These are phyloP conservation scores for Cacoxenus indagator DNA, from an alignment of 2,888 invertebrate genomes.

Conservation along the genomic window DNA sequence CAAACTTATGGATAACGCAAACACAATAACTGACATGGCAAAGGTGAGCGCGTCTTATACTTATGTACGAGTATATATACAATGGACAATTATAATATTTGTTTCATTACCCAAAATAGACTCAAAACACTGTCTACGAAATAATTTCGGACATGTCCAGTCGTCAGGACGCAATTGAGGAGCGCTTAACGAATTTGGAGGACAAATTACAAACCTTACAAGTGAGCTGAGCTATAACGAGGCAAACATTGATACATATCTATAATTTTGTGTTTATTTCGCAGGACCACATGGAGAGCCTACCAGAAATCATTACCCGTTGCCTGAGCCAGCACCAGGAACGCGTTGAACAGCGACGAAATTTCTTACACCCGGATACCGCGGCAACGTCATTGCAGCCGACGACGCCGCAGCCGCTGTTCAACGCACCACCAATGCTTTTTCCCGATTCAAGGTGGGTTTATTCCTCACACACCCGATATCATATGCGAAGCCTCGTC, in stretches of 20 bases:
- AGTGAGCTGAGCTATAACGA: constrained; percentile 71
- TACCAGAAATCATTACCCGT: constrained; percentile 86
- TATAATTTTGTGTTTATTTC: no score
- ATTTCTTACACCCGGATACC: constrained; percentile 90
- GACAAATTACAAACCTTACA: constrained; percentile 90
- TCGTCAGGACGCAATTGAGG: constrained; percentile 93
- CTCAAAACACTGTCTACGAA: constrained; percentile 97
- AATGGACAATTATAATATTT: constrained; percentile 14
- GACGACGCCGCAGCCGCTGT: constrained; percentile 72
- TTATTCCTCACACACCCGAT: background rate
- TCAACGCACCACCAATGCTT: constrained; percentile 72
- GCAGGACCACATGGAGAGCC: constrained; percentile 86
- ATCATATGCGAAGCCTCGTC: no score
- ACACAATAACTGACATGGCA: constrained; percentile 99
- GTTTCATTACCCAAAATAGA: constrained; percentile 75
- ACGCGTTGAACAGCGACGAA: constrained; percentile 84
- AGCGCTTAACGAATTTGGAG: constrained; percentile 92
- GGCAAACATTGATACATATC: background rate
- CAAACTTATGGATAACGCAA: constrained; percentile 98
- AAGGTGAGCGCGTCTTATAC: constrained; percentile 82
- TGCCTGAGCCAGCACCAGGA: constrained; percentile 84
- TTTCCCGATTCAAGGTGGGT: constrained; percentile 76
- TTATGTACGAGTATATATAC: background rate
- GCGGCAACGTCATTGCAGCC: constrained; percentile 76
- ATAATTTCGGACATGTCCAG: constrained; percentile 98